Conservation (phyloP, 1,140 invertebrate genomes). For the Hermatobates lingyangjiaoensis region DNA sequence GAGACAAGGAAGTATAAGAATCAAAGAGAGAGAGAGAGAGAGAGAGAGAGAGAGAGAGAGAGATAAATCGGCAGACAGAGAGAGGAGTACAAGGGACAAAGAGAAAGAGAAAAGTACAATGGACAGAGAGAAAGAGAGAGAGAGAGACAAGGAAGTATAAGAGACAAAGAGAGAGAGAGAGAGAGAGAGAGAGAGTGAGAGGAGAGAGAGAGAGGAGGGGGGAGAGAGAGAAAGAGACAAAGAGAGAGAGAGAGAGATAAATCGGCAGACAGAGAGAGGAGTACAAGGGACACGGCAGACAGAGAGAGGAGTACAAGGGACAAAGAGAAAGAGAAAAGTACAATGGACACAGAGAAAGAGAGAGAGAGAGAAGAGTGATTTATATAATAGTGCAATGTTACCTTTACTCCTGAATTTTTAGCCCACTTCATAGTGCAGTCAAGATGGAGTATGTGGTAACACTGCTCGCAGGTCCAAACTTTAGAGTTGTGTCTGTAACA, state of each 20-base stretch:
- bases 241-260: background rate
- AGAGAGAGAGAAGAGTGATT: no score
- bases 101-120: no score
- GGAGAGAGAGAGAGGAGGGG: no score
- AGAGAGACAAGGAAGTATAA: no score
- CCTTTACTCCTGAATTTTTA: conserved; percentile 46
- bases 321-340: background rate
- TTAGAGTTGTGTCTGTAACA: conserved; percentile 47
- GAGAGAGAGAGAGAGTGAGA: no score
- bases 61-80: no score
- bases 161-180: no score
- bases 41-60: no score
- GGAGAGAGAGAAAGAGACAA: background rate
- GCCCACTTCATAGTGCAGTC: conserved; percentile 84
- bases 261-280: background rate
- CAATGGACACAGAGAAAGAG: background rate
- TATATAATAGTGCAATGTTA: conserved; percentile 18
- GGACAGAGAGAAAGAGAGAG: no score
- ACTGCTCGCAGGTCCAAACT: conserved; percentile 78
- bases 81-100: no score
- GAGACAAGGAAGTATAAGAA: background rate
- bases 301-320: background rate
- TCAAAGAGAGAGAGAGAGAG: no score
- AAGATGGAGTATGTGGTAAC: conserved; percentile 80
- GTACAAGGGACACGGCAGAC: background rate